Evolutionary conservation across 2,113 vertebrate species (phyloP).

Genomic region (Castor canadensis): DNA sequence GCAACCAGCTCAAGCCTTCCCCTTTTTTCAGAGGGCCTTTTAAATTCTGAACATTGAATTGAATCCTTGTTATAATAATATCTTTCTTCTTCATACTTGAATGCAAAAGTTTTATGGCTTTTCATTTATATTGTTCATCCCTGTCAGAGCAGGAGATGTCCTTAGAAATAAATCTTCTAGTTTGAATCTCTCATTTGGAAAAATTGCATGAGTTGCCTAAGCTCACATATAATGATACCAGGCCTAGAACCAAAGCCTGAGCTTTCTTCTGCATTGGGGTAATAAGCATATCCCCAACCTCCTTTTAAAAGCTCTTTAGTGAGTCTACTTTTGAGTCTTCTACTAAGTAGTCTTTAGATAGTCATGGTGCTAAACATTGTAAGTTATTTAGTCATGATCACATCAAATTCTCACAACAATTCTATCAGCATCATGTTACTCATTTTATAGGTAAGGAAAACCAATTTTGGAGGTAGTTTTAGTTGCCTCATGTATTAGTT

Average conservation of each 20-base stretch:
- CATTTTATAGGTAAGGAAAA: not conserved
- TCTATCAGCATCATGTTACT: not conserved
- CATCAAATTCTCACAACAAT: not conserved
- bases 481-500: not conserved
- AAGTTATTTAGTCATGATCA: not conserved
- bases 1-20: too few species aligned
- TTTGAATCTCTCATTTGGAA: not conserved
- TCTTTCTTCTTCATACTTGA: constrained; percentile 32
- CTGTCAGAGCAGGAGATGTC: not conserved
- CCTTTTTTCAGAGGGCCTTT: not conserved
- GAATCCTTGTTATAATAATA: not conserved
- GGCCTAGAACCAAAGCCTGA: not conserved
- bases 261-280: not conserved
- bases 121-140: constrained; percentile 44
- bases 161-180: constrained; percentile 43
- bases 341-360: not conserved
- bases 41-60: not conserved
- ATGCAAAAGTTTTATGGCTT: constrained; percentile 33
- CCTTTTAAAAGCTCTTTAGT: not conserved
- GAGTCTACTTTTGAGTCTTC: not conserved
- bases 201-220: not conserved
- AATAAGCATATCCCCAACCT: not conserved
- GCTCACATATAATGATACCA: not conserved
- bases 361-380: not conserved
- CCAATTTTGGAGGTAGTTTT: not conserved